phyloP scores from a whole-genome alignment of 2,113 vertebrate species.

The Sceloporus undulatus region DNA sequence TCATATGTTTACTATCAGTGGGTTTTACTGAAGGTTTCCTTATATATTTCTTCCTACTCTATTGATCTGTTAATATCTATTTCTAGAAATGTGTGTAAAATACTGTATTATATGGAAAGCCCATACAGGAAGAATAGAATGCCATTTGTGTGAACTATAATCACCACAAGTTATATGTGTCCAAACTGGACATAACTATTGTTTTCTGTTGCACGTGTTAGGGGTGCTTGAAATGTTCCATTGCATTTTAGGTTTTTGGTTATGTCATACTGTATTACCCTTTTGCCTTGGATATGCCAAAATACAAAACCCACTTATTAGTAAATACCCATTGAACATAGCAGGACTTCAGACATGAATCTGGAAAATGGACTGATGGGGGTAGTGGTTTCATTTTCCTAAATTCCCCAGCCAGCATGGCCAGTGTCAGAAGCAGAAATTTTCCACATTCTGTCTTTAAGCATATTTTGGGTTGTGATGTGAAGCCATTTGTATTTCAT shows the following conservation, averaged over 20 bases:
- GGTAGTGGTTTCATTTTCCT: too few relatives aligned
- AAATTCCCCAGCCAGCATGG: too few relatives aligned
- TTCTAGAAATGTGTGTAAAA: not conserved
- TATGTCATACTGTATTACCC: conserved; percentile 14
- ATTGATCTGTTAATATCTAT: not conserved
- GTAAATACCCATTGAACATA: not conserved
- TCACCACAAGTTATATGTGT: not conserved
- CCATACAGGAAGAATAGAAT: not conserved
- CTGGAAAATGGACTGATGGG: too few relatives aligned
- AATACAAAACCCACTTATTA: not conserved
- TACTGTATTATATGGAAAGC: too few relatives aligned
- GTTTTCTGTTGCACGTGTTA: not conserved
- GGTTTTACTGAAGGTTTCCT: conserved; percentile 17
- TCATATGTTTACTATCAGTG: not conserved
- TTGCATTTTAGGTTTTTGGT: not conserved
- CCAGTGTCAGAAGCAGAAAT: too few relatives aligned
- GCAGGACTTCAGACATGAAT: not conserved
- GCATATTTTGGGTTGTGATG: too few relatives aligned
- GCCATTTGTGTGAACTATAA: not conserved
- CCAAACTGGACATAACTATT: not conserved
- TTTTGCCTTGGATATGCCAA: conserved; percentile 43
- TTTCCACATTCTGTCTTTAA: too few relatives aligned
- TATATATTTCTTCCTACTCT: conserved; percentile 35
- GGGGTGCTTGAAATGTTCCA: not conserved
- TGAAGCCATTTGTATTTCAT: too few relatives aligned